Evolutionary conservation across 2,888 invertebrate species (phyloP).

Genomic region (Tachina grossa): DNA sequence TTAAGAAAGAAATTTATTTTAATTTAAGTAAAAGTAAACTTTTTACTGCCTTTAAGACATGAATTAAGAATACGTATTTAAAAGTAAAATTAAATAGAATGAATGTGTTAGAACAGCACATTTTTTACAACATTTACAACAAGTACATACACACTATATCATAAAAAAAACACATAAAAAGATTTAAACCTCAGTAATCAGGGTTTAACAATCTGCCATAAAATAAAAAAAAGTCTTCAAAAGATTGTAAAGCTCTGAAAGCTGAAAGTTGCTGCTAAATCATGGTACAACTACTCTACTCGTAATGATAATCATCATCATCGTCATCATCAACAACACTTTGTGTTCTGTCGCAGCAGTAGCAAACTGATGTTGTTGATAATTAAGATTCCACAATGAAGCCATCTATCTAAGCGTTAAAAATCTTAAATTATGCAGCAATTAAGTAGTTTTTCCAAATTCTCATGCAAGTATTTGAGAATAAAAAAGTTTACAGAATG

Average conservation of each 20-base stretch:
- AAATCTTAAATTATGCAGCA: constrained; percentile 33
- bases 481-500: neutral
- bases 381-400: neutral
- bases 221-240: constrained; percentile 7
- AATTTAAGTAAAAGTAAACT: constrained; percentile 2
- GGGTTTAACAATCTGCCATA: constrained; percentile 12
- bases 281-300: neutral
- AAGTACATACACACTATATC: neutral
- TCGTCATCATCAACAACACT: neutral
- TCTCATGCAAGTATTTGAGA: neutral
- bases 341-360: neutral
- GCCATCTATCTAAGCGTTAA: constrained; percentile 7
- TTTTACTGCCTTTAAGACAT: neutral
- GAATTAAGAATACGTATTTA: neutral
- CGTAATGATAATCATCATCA: neutral
- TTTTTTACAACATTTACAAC: constrained; percentile 11
- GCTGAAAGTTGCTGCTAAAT: constrained; percentile 15
- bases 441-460: constrained; percentile 27
- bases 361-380: constrained; percentile 8
- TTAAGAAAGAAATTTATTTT: neutral
- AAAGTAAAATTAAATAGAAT: constrained; percentile 4
- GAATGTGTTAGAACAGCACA: neutral
- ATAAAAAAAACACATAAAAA: neutral
- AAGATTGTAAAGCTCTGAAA: constrained; percentile 11
- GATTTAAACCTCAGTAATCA: constrained; percentile 13